These are phyloP conservation scores for Ginglymostoma cirratum DNA, from an alignment of 2,113 vertebrate species.

Conservation along the genomic window DNA sequence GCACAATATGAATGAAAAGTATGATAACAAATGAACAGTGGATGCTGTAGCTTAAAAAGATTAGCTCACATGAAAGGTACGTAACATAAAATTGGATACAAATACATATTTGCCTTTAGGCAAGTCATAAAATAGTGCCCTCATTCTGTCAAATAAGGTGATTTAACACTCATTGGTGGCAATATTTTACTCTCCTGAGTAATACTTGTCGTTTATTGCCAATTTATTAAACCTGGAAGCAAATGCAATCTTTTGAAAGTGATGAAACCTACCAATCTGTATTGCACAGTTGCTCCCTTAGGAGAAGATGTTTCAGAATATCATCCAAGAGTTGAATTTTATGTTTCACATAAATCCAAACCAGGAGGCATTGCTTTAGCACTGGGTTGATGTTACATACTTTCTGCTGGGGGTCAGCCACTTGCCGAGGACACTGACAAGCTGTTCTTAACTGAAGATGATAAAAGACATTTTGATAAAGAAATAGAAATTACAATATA, in stretches of 20 bases:
- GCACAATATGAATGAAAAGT: not conserved
- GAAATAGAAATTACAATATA: not conserved
- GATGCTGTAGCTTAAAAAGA: not conserved
- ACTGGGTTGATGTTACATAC: constrained; percentile 44
- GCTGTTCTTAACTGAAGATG: constrained; percentile 18
- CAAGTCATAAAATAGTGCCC: not conserved
- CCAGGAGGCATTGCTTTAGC: constrained; percentile 50
- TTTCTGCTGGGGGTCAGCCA: constrained; percentile 30
- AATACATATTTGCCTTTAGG: not conserved
- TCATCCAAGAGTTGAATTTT: constrained; percentile 44
- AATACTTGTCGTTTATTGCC: not conserved
- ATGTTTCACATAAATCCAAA: constrained; percentile 52
- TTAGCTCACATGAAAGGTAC: not conserved
- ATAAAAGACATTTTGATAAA: not conserved
- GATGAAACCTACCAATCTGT: constrained; percentile 45
- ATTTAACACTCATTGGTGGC: not conserved
- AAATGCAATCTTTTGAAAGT: constrained; percentile 31
- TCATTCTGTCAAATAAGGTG: not conserved
- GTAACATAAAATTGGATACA: not conserved
- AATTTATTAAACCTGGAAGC: not conserved
- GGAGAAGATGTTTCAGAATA: constrained; percentile 47
- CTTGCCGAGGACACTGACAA: not conserved
- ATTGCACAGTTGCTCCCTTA: constrained; percentile 47
- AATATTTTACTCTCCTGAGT: not conserved
- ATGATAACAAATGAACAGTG: not conserved